Conservation (phyloP, 1,140 invertebrate species). For the Aphaenogaster floridana region DNA sequence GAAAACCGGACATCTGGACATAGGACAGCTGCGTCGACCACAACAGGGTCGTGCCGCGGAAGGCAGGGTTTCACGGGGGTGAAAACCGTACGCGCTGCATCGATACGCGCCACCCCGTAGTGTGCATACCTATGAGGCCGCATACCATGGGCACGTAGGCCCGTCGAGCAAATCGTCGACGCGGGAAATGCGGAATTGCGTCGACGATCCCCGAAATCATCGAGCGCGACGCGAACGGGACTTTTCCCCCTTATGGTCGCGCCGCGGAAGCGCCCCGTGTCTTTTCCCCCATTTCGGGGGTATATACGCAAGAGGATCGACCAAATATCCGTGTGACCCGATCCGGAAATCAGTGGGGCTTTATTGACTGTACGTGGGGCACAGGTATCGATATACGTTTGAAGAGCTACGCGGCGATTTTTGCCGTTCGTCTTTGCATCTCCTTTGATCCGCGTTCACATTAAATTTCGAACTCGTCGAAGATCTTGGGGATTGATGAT, state of each 20-base stretch:
- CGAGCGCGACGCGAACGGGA: conserved; percentile 20
- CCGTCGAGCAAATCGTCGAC: conserved; percentile 49
- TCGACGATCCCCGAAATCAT: conserved; percentile 33
- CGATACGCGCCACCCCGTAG: conserved; percentile 48
- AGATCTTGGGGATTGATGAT: not conserved
- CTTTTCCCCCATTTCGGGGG: conserved; percentile 29
- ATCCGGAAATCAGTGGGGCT: conserved; percentile 36
- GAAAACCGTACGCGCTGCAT: conserved; percentile 41
- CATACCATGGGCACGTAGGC: conserved; percentile 17
- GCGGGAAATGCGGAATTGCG: conserved; percentile 49
- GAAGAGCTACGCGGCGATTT: not conserved
- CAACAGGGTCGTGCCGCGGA: conserved; percentile 63
- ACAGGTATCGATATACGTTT: conserved; percentile 28
- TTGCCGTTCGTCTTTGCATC: conserved; percentile 1
- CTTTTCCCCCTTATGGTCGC: conserved; percentile 13
- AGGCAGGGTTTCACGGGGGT: conserved; percentile 62
- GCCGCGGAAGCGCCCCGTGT: conserved; percentile 43
- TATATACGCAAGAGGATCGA: conserved; percentile 48
- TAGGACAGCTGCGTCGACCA: conserved; percentile 80
- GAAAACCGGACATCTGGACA: conserved; percentile 83
- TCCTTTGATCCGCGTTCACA: not conserved
- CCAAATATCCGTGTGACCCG: conserved; percentile 81
- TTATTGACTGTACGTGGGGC: conserved; percentile 40
- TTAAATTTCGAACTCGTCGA: not conserved
- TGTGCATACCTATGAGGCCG: conserved; percentile 3